These are phyloP conservation scores for Schlechtendalia chinensis DNA, from an alignment of 1,140 invertebrate genomes.

Conservation along the genomic window DNA sequence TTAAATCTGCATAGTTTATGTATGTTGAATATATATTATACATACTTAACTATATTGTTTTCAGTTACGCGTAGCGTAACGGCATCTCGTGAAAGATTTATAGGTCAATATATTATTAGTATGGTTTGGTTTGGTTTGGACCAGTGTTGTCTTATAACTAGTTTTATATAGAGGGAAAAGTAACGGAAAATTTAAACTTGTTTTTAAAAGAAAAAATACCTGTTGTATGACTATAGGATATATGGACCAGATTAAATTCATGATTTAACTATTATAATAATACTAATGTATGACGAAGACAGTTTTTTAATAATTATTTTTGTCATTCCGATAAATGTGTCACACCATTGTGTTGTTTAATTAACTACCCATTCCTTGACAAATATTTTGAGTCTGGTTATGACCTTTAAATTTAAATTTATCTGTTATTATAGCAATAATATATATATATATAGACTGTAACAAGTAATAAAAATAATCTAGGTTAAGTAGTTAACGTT, in stretches of 20 bases:
- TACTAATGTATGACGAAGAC: no score
- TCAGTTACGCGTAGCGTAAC: not conserved
- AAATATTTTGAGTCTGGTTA: no score
- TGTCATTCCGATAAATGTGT: no score
- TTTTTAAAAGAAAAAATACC: slow-evolving; percentile 3
- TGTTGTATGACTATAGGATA: not conserved
- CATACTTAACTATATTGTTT: not conserved
- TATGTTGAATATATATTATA: not conserved
- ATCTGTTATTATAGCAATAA: no score
- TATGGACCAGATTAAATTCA: not conserved
- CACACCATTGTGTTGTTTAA: no score
- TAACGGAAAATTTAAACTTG: slow-evolving; percentile 5
- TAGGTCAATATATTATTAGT: not conserved
- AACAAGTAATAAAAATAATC: no score
- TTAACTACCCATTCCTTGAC: no score
- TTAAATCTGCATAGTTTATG: not conserved
- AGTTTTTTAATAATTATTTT: no score
- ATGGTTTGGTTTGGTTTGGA: not conserved
- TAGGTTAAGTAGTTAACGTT: no score
- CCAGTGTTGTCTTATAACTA: not conserved
- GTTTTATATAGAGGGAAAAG: not conserved
- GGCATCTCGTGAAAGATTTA: not conserved
- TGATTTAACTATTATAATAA: not conserved
- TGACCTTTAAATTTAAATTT: no score
- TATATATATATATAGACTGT: no score